Evolutionary conservation across 2,888 invertebrate species (phyloP), one percentile per base, ranked within the genome.

Genomic region (Catocala fraxini): DNA sequence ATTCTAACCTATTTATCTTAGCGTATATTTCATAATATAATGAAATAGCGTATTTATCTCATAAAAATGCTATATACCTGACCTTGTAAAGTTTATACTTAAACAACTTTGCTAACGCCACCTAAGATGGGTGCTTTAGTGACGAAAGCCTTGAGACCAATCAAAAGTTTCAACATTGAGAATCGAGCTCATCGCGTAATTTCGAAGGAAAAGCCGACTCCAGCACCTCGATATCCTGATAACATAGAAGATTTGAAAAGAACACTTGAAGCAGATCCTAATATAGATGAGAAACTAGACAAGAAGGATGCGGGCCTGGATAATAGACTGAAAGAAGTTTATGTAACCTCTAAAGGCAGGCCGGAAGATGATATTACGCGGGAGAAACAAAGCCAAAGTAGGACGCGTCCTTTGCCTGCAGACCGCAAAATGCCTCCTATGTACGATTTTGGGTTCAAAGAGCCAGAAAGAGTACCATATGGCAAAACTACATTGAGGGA

Each of bases 151-250:
- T 88, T 94, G 33, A 91, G 96, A 65, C 96, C 96, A 13, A 78
- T 95, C 12, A 95, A 95, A 83, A 95, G 96, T 34, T 97, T 96
- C 77, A 97, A 98, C 88, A 95, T 97, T 2, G 97, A 97, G 84
- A 96, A 95, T 86, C 95, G 98, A 68, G 97, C 97, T 34, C 96
- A 96, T 77, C 96, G 96, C 77, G 88, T 96, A 15, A 95, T 98
- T 71, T 95, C 96, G 0, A 94, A 94, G 82, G 95, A 96, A 49
- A 97, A 97, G 83, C 93, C 93, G 11, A 95, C 93, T 5, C 95
- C 96, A 35, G 97, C 98, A n/a, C 98, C 98, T 0, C 95, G 90
- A 80, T 95, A 96, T 85, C 94, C 95, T 33, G 89, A 95, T 0
- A 96, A 96, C 70, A 71, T 95, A 47, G 93, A 95, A 75, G 96